Percentiles rank a stretch among this genome's conserved stretches.
These are phyloP conservation scores for Aselliscus stoliczkanus DNA, from an alignment of 2,797 vertebrate genomes.

Conservation along the genomic window DNA sequence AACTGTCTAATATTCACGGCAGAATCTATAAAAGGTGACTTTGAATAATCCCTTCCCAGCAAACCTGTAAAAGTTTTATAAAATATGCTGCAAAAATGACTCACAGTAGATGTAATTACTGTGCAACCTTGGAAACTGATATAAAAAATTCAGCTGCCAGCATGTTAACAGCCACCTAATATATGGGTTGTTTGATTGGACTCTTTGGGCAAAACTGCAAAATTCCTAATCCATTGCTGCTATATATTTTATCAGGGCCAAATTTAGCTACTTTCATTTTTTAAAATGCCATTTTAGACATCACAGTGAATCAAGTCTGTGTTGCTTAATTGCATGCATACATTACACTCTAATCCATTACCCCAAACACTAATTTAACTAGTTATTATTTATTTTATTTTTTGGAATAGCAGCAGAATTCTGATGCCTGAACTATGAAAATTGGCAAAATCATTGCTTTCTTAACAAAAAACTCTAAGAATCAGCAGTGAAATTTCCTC, in stretches of 20 bases:
- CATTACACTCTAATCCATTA: conserved; percentile 70
- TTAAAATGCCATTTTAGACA: conserved; percentile 75
- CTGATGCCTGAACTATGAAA: conserved; percentile 56
- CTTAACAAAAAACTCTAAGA: conserved; percentile 49
- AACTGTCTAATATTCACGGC: conserved; percentile 59
- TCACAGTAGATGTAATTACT: conserved; percentile 69
- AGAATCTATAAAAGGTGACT: conserved; percentile 74
- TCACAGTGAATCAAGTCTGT: conserved; percentile 65
- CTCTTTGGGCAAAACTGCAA: conserved; percentile 69
- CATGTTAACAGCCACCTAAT: conserved; percentile 69
- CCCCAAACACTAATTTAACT: conserved; percentile 66
- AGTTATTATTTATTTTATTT: conserved; percentile 66
- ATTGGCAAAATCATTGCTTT: conserved; percentile 60
- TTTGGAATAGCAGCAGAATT: conserved; percentile 47
- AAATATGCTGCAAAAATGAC: conserved; percentile 71
- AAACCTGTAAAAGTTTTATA: conserved; percentile 72
- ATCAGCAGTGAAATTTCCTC: conserved; percentile 59
- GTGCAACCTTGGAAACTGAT: conserved; percentile 65
- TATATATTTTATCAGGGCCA: conserved; percentile 74
- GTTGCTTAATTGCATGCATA: conserved; percentile 71
- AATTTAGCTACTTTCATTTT: conserved; percentile 75
- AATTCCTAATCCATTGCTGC: conserved; percentile 66
- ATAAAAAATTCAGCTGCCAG: conserved; percentile 69
- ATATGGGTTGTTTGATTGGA: conserved; percentile 70
- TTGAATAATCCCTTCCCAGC: conserved; percentile 68